Conservation (phyloP, 1,140 invertebrate species). For the Meloidogyne hapla region DNA sequence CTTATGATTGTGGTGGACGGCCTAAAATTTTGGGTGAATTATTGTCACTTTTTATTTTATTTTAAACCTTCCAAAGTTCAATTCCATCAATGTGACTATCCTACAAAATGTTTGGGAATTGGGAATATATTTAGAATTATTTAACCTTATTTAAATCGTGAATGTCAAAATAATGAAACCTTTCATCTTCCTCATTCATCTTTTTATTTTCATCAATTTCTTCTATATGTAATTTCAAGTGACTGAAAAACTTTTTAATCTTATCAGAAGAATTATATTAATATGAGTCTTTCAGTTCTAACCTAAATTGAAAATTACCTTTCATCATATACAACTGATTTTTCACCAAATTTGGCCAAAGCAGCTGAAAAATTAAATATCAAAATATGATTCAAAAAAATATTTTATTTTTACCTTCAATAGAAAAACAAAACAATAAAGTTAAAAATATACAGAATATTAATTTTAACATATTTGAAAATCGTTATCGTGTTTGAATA, state of each 20-base stretch:
- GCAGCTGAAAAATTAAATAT: background rate
- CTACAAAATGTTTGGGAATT: background rate
- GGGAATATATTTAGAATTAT: background rate
- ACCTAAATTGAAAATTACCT: background rate
- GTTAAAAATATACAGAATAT: too few species aligned
- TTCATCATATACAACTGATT: background rate
- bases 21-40: constrained; percentile 20
- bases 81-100: background rate
- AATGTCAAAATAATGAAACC: background rate
- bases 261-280: too few species aligned
- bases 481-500: too few species aligned
- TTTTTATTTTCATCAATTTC: constrained; percentile 3
- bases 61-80: constrained; percentile 4
- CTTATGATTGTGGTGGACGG: constrained; percentile 17
- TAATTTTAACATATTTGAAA: too few species aligned
- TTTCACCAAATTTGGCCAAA: background rate
- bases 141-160: background rate
- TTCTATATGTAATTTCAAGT: background rate
- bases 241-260: background rate
- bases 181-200: background rate
- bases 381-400: background rate
- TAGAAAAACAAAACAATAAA: background rate
- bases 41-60: background rate
- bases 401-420: background rate
- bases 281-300: background rate